Percentiles rank a stretch among this genome's conserved stretches.
Evolutionary conservation across 2,888 invertebrate species (phyloP).

Genomic region (Philhelius pedissequus): DNA sequence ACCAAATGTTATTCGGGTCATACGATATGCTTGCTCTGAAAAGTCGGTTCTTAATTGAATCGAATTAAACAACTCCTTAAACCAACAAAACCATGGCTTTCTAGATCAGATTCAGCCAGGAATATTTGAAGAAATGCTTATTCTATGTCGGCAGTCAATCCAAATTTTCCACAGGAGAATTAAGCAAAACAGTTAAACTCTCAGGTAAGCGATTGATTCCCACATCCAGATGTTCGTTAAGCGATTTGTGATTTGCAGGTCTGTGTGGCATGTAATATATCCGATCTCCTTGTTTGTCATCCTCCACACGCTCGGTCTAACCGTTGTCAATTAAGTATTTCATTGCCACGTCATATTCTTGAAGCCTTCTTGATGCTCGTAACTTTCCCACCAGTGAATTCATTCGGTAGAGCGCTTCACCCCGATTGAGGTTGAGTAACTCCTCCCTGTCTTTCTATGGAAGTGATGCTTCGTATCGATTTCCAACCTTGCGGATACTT

Average conservation of each 20-base stretch:
- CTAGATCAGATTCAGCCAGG: not conserved
- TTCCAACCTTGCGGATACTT: no score
- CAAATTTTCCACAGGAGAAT: not conserved
- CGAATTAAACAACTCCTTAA: not conserved
- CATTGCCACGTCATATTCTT: not conserved
- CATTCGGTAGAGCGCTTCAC: constrained; percentile 10
- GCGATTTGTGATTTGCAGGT: not conserved
- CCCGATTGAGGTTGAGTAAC: constrained; percentile 1
- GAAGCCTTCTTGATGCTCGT: not conserved
- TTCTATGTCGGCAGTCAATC: not conserved
- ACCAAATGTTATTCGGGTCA: constrained; percentile 19
- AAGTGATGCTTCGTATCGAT: no score
- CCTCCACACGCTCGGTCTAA: not conserved
- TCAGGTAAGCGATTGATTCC: not conserved
- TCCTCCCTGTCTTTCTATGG: not conserved
- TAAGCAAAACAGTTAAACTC: not conserved
- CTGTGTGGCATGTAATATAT: constrained; percentile 13
- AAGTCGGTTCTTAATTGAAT: not conserved
- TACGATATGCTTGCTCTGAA: constrained; percentile 13
- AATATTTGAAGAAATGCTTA: not conserved
- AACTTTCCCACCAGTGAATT: constrained; percentile 12
- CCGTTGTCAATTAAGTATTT: not conserved
- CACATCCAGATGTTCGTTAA: not conserved
- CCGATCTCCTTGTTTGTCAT: not conserved
- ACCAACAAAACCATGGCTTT: not conserved